Percentiles rank a stretch among this genome's conserved stretches.
phyloP scores from a whole-genome alignment of 2,113 vertebrate genomes.

The Sterna hirundo region DNA sequence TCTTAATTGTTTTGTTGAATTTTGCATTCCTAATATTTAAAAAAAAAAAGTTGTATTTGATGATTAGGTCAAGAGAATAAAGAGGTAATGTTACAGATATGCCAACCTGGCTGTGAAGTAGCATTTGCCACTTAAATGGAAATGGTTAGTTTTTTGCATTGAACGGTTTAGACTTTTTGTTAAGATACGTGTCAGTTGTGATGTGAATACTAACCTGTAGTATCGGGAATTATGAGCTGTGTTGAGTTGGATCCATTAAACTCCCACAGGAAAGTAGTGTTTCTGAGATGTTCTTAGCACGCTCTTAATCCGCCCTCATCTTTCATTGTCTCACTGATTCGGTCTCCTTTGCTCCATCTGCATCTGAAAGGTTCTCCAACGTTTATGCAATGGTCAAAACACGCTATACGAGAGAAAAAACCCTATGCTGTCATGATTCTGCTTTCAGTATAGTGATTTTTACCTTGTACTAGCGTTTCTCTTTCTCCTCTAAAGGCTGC shows the following conservation, averaged over 20 bases:
- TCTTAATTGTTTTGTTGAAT: neutral
- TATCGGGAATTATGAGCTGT: neutral
- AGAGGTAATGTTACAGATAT: neutral
- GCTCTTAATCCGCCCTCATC: neutral
- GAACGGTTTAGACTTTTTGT: neutral
- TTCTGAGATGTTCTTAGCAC: neutral
- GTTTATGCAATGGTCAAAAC: neutral
- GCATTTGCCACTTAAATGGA: neutral
- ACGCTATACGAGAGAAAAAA: neutral
- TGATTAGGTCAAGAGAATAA: neutral
- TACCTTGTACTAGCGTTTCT: neutral
- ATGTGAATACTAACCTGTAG: neutral
- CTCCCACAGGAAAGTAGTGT: neutral
- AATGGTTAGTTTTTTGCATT: neutral
- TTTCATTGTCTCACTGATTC: neutral
- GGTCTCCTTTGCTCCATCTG: neutral
- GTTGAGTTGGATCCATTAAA: neutral
- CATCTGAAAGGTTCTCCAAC: neutral
- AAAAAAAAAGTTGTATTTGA: neutral
- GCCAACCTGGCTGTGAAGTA: neutral
- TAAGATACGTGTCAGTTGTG: neutral
- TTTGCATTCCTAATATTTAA: neutral
- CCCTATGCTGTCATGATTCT: neutral
- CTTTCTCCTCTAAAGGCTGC: neutral
- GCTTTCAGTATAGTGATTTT: neutral